phyloP scores from a whole-genome alignment of 1,140 invertebrate genomes.

The Drosophila nigrodunni region DNA sequence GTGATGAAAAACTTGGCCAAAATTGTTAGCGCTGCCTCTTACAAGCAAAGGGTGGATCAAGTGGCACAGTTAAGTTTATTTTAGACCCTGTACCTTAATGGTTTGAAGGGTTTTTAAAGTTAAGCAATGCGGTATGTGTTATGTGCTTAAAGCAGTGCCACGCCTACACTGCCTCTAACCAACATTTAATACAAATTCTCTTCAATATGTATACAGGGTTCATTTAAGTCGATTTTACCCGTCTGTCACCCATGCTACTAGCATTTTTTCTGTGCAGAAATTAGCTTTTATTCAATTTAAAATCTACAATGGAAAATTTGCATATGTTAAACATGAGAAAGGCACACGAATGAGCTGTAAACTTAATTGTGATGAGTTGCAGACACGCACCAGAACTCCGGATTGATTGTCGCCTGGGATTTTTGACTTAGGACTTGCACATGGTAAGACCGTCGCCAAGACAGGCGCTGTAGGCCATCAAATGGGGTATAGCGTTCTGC shows the following conservation, averaged over 20 bases:
- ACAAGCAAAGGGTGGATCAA: constrained; percentile 36
- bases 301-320: constrained; percentile 59
- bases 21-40: constrained; percentile 2
- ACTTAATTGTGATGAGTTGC: constrained; percentile 67
- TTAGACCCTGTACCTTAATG: too few relatives aligned
- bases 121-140: too few relatives aligned
- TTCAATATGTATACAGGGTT: too few relatives aligned
- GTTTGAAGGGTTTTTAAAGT: too few relatives aligned
- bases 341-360: constrained; percentile 59
- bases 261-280: constrained; percentile 30
- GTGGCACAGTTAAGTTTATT: constrained; percentile 42
- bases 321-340: constrained; percentile 36
- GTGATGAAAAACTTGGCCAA: constrained; percentile 29
- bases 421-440: constrained; percentile 38
- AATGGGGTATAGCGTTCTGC: constrained; percentile 91
- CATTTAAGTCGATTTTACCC: too few relatives aligned
- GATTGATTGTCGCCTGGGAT: neutral
- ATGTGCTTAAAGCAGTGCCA: too few relatives aligned
- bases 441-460: constrained; percentile 84
- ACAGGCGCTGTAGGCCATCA: constrained; percentile 89
- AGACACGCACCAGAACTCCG: constrained; percentile 44
- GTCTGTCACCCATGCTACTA: too few relatives aligned
- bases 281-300: constrained; percentile 73
- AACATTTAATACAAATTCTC: too few relatives aligned
- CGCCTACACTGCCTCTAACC: too few relatives aligned